Evolutionary conservation across 2,797 vertebrate genomes (phyloP).

Genomic region (Sebastes variabilis): DNA sequence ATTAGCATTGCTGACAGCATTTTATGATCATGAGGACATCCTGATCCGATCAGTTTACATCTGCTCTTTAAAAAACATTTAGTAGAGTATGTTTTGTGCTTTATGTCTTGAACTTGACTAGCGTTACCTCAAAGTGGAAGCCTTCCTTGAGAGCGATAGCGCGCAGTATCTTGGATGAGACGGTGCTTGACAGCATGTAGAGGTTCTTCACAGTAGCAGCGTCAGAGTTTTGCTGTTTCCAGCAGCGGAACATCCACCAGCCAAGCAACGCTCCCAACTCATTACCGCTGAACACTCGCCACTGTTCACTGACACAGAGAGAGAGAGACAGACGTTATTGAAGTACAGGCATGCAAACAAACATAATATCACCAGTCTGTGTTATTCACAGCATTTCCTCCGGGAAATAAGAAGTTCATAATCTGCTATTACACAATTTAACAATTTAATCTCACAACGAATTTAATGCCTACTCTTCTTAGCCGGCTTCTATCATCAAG

Average conservation of each 20-base stretch:
- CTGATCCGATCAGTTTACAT: too few relatives aligned
- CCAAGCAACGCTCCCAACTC: slow-evolving; percentile 94
- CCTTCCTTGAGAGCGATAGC: slow-evolving; percentile 97
- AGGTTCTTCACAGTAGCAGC: slow-evolving; percentile 83
- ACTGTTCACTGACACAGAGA: slow-evolving; percentile 84
- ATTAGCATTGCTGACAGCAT: background rate
- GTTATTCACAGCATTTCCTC: background rate
- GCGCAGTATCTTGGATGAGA: slow-evolving; percentile 96
- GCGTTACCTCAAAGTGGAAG: slow-evolving; percentile 95
- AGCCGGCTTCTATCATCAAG: background rate
- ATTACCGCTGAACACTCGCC: slow-evolving; percentile 96
- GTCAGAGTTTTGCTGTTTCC: slow-evolving; percentile 87
- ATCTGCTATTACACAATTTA: too few relatives aligned
- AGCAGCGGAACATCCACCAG: slow-evolving; percentile 96
- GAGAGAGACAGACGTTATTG: background rate
- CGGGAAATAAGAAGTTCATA: background rate
- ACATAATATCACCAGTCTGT: background rate
- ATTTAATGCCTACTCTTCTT: background rate
- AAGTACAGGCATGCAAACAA: background rate
- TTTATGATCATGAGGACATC: background rate
- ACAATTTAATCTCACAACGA: too few relatives aligned
- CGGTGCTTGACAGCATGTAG: slow-evolving; percentile 97
- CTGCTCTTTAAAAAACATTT: too few relatives aligned
- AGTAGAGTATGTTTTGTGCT: background rate
- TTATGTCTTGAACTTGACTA: background rate